Conservation (phyloP, 2,797 vertebrate genomes). For the Scarus forsteni region DNA sequence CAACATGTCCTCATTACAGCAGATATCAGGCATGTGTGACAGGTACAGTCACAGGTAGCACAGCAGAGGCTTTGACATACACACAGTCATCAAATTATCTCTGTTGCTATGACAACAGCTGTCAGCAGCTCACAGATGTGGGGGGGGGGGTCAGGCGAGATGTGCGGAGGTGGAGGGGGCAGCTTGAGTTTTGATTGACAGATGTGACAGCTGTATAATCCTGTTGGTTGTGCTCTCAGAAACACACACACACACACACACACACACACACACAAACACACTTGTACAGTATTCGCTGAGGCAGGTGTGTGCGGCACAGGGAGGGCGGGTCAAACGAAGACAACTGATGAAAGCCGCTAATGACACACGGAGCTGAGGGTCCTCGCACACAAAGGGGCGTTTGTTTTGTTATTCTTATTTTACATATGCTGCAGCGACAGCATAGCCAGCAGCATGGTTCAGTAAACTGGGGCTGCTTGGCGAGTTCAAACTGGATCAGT, state of each 20-base stretch:
- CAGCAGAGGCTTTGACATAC: slow-evolving; percentile 49
- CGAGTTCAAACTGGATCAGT: slow-evolving; percentile 28
- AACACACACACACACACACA: slow-evolving; percentile 39
- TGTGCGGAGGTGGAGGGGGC: slow-evolving; percentile 37
- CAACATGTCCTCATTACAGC: slow-evolving; percentile 49
- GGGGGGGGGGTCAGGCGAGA: slow-evolving; percentile 2
- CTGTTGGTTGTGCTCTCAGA: slow-evolving; percentile 41
- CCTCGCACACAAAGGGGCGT: slow-evolving; percentile 7
- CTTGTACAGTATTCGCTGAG: slow-evolving; percentile 33
- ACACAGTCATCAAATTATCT: slow-evolving; percentile 62
- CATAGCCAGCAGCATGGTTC: slow-evolving; percentile 9
- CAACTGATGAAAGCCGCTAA: slow-evolving; percentile 49
- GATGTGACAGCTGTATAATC: slow-evolving; percentile 80
- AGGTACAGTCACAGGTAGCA: slow-evolving; percentile 57
- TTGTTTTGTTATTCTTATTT: slow-evolving; percentile 42
- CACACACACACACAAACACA: slow-evolving; percentile 35
- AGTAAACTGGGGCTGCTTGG: slow-evolving; percentile 34
- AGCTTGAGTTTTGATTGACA: slow-evolving; percentile 69
- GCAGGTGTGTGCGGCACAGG: slow-evolving; percentile 51
- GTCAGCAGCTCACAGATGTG: slow-evolving; percentile 62
- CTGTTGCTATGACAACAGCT: slow-evolving; percentile 79
- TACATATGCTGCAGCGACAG: slow-evolving; percentile 1
- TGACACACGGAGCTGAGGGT: slow-evolving; percentile 37
- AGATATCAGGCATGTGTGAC: slow-evolving; percentile 26
- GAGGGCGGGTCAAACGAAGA: slow-evolving; percentile 35